Evolutionary conservation across 2,113 vertebrate species (phyloP).

Genomic region (Lophura nycthemera): DNA sequence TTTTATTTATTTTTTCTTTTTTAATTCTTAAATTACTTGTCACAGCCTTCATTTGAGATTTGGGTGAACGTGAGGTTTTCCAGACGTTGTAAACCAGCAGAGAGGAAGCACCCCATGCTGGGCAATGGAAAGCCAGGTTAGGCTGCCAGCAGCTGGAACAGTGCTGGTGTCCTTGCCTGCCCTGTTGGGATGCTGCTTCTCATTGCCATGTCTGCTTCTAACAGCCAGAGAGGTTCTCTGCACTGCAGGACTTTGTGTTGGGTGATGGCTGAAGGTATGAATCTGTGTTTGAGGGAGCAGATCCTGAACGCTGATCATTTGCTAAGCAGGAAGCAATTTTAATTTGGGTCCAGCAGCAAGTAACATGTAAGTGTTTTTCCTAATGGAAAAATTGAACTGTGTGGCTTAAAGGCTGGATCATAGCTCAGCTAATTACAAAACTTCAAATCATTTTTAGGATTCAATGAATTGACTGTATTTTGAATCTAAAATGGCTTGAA

Average conservation of each 20-base stretch:
- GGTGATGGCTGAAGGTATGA: neutral
- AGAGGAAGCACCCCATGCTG: accelerated
- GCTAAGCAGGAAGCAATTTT: neutral
- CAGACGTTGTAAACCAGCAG: neutral
- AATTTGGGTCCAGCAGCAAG: neutral
- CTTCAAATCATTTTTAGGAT: neutral
- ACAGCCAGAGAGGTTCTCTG: neutral
- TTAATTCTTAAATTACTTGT: neutral
- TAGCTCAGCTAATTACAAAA: neutral
- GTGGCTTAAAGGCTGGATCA: neutral
- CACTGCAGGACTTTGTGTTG: accelerated
- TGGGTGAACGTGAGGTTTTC: neutral
- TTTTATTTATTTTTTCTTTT: neutral
- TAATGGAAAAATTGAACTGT: neutral
- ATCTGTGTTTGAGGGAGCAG: accelerated
- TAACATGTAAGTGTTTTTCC: accelerated
- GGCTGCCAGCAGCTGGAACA: neutral
- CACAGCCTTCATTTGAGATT: accelerated
- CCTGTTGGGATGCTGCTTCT: accelerated
- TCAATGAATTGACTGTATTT: neutral
- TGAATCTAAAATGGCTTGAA: constrained; percentile 54
- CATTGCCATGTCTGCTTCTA: accelerated
- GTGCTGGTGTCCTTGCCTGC: neutral
- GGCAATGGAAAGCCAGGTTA: accelerated
- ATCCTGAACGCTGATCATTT: accelerated